Conservation (phyloP, 2,113 vertebrate species). For the Gnathonemus longibarbis region DNA sequence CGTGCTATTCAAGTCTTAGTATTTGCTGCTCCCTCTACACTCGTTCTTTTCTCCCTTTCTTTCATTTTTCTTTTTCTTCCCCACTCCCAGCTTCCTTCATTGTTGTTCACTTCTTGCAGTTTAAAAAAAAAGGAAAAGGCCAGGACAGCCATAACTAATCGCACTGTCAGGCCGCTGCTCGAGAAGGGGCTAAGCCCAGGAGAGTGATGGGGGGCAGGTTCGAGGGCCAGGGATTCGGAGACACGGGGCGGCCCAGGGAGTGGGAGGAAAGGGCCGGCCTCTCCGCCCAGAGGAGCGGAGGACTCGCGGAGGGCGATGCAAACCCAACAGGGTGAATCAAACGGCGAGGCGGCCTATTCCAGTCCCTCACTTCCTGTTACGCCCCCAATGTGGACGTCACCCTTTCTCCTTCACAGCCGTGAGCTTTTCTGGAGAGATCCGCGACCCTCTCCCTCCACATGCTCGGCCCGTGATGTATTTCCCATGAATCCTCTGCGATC, state of each 20-base stretch:
- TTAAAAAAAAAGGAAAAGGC: slow-evolving; percentile 43
- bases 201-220: slow-evolving; percentile 60
- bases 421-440: not conserved
- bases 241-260: slow-evolving; percentile 49
- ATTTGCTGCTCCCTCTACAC: slow-evolving; percentile 23
- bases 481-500: slow-evolving; percentile 58
- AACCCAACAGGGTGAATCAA: not conserved
- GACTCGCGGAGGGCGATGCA: not conserved
- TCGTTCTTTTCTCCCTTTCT: slow-evolving; percentile 33
- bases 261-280: not conserved
- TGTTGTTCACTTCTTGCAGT: slow-evolving; percentile 53
- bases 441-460: not conserved
- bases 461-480: slow-evolving; percentile 11
- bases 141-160: slow-evolving; percentile 76
- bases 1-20: slow-evolving; percentile 26
- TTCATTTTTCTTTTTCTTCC: slow-evolving; percentile 38
- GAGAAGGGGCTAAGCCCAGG: slow-evolving; percentile 65
- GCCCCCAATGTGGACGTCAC: not conserved
- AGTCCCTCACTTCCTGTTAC: not conserved
- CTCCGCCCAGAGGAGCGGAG: not conserved
- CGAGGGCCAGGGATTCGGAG: slow-evolving; percentile 49
- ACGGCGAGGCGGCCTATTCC: not conserved
- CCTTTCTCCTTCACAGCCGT: not conserved
- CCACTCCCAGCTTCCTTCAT: slow-evolving; percentile 46
- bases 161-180: slow-evolving; percentile 72